Percentiles rank a stretch among this genome's conserved stretches.
Evolutionary conservation across 1,140 invertebrate species (phyloP).

Genomic region (Agrilus planipennis): DNA sequence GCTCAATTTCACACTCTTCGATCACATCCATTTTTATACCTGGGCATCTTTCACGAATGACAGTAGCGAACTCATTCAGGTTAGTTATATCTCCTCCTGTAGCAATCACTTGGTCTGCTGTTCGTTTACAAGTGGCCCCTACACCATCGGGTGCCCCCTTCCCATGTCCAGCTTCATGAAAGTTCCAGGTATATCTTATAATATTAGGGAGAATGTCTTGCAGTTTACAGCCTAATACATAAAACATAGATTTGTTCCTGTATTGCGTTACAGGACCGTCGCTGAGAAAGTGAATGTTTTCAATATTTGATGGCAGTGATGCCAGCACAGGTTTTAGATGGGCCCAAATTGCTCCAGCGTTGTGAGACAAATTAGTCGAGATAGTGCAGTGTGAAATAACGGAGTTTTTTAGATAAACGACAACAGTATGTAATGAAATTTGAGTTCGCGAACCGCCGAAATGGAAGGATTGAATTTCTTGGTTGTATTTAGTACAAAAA

Average conservation of each 20-base stretch:
- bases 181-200: constrained; percentile 32
- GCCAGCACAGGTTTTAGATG: not conserved
- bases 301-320: not conserved
- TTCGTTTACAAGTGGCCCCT: constrained; percentile 34
- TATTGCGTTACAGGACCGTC: not conserved
- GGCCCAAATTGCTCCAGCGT: not conserved
- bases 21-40: constrained; percentile 14
- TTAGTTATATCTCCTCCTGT: constrained; percentile 6
- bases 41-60: constrained; percentile 16
- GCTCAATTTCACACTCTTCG: constrained; percentile 14
- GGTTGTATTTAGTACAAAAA: constrained; percentile 24
- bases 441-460: constrained; percentile 21
- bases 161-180: constrained; percentile 35
- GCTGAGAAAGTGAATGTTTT: not conserved
- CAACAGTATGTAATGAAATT: constrained; percentile 21
- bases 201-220: not conserved
- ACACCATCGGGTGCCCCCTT: constrained; percentile 37
- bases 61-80: constrained; percentile 16
- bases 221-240: not conserved
- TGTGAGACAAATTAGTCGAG: not conserved
- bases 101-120: constrained; percentile 10
- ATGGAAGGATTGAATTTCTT: constrained; percentile 20
- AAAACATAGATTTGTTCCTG: not conserved
- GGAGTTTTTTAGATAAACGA: too few relatives aligned
- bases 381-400: not conserved